phyloP scores from a whole-genome alignment of 2,113 vertebrate species.

The Orthonyx spaldingii region DNA sequence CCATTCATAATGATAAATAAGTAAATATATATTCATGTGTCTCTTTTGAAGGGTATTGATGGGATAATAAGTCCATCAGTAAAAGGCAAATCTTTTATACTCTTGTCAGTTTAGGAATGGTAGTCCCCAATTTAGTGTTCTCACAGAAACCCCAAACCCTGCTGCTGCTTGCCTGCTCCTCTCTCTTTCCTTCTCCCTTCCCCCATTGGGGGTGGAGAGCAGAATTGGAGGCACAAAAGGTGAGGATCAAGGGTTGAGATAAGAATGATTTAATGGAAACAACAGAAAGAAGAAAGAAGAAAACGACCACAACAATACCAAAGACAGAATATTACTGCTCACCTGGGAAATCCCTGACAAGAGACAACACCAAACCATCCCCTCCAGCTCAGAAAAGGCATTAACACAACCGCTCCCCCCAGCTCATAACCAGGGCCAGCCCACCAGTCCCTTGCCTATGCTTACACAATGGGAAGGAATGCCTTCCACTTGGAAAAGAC shows the following conservation, averaged over 20 bases:
- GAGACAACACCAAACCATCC: fast-evolving
- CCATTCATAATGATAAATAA: neutral
- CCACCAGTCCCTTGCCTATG: neutral
- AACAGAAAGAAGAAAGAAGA: neutral
- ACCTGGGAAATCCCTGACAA: fast-evolving
- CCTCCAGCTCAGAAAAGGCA: neutral
- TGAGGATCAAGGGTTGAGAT: neutral
- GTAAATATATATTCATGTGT: neutral
- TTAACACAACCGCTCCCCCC: neutral
- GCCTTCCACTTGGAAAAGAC: neutral
- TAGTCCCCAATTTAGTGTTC: neutral
- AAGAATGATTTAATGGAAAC: neutral
- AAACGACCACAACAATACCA: neutral
- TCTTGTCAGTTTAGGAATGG: neutral
- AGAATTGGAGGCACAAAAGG: neutral
- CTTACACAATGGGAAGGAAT: fast-evolving
- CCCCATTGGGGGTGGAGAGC: neutral
- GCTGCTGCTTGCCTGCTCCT: fast-evolving
- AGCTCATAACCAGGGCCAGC: neutral
- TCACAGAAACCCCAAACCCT: neutral
- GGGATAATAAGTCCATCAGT: neutral
- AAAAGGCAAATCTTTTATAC: neutral
- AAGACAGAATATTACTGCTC: neutral
- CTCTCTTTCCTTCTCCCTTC: fast-evolving
- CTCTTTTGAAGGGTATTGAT: neutral